Conservation (phyloP, 2,797 vertebrate species). For the Peromyscus eremicus region DNA sequence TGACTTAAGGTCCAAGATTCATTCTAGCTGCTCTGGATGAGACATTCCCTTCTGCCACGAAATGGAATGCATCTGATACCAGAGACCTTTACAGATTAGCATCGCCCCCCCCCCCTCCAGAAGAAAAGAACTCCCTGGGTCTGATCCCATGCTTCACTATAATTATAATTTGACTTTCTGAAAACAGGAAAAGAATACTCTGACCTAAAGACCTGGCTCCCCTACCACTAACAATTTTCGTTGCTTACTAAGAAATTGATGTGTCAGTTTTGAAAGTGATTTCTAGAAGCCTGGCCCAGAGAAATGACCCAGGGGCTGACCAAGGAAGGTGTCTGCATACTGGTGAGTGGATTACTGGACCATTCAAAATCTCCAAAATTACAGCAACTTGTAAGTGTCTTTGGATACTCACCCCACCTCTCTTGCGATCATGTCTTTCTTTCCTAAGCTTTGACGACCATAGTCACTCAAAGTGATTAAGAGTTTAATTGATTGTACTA, state of each 20-base stretch:
- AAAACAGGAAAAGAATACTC: not conserved
- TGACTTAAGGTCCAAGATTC: not conserved
- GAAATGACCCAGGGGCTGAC: not conserved
- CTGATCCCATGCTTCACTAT: conserved; percentile 35
- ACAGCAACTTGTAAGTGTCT: not conserved
- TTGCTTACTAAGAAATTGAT: not conserved
- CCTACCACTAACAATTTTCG: not conserved
- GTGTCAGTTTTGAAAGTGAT: not conserved
- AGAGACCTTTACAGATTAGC: conserved; percentile 21
- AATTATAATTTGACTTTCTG: conserved; percentile 54
- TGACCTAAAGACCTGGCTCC: not conserved
- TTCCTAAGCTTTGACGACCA: not conserved
- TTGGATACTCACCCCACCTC: not conserved
- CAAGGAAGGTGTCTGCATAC: not conserved
- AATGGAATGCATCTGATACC: not conserved
- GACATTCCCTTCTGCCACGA: not conserved
- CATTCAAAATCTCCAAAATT: not conserved
- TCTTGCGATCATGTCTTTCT: not conserved
- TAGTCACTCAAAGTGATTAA: not conserved
- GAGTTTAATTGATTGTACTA: not conserved
- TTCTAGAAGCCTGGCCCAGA: not conserved
- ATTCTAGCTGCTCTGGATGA: not conserved
- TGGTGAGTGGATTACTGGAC: rapidly evolving
- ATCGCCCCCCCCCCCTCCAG: not conserved
- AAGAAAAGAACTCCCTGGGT: not conserved